Evolutionary conservation across 2,888 invertebrate species (phyloP).

Genomic region (Drosophila merina): DNA sequence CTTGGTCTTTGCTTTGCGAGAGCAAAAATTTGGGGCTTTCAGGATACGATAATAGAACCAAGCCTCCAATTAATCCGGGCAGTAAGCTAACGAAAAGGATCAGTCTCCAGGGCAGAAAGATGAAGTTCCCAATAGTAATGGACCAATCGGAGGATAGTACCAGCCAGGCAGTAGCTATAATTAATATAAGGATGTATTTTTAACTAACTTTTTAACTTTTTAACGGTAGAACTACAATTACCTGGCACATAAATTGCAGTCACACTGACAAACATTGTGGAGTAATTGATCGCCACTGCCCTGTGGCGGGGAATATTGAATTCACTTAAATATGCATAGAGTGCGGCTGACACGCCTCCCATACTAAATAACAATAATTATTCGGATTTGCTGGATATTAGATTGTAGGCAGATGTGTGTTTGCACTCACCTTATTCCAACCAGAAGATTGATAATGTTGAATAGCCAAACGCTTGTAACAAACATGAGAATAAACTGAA

Average conservation of each 20-base stretch:
- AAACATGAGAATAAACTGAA: slow-evolving; percentile 78
- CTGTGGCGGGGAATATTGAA: slow-evolving; percentile 78
- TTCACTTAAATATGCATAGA: slow-evolving; percentile 79
- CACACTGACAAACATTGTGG: slow-evolving; percentile 81
- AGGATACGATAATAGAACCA: slow-evolving; percentile 68
- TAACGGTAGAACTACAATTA: slow-evolving; percentile 29
- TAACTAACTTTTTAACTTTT: too few species aligned
- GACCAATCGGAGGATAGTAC: slow-evolving; percentile 77
- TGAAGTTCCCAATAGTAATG: slow-evolving; percentile 63
- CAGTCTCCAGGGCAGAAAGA: slow-evolving; percentile 78
- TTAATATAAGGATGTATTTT: background rate
- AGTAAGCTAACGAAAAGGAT: slow-evolving; percentile 68
- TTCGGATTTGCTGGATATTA: background rate
- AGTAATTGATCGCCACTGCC: slow-evolving; percentile 80
- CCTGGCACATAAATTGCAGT: slow-evolving; percentile 80
- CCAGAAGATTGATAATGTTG: slow-evolving; percentile 73
- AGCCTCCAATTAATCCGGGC: slow-evolving; percentile 73
- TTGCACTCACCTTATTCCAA: slow-evolving; percentile 72
- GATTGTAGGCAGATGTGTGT: background rate
- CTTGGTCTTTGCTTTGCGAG: slow-evolving; percentile 59
- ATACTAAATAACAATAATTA: slow-evolving; percentile 54
- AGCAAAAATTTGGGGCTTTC: slow-evolving; percentile 77
- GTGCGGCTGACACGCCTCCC: slow-evolving; percentile 71
- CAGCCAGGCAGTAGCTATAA: slow-evolving; percentile 72
- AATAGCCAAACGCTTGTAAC: slow-evolving; percentile 79